Evolutionary conservation across 2,797 vertebrate species (phyloP), one percentile per base, ranked within the genome.

Genomic region (Argentina silus): DNA sequence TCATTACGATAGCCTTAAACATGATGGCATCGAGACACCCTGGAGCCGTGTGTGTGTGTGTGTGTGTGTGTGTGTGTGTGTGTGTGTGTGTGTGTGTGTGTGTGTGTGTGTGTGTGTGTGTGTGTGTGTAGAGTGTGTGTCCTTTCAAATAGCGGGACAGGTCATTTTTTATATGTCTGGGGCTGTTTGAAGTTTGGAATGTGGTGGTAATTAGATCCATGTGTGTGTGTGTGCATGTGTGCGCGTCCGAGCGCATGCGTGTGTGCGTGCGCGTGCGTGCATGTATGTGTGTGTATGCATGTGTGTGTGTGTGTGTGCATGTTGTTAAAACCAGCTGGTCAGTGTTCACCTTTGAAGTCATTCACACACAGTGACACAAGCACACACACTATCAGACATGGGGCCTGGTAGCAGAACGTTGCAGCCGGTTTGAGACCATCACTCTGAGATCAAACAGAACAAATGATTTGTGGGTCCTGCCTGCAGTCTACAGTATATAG

Each of bases 131-230:
- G 47, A 50, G 69, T 51, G 69, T 19, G 57, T 64, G 56, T 43
- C 12, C 8, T 50, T 51, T 3, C 11, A 36, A 14, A 19, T 59
- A 7, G 23, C 23, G 7, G 4, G 10, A 21, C 68, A 60, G 60
- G 1, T 61, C 71, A 75, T 78, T 60, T 51, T 79, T 69, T 78
- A 48, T 73, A 74, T 50, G 74, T 83, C 62, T 66, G 21, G 59
- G 44, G 23, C 45, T 15, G 70, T 89, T 87, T 88, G 80, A 90
- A 86, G 80, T 83, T 73, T n/a, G 66, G 75, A 86, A 76, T 73
- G 53, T 77, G 27, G 74, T 61, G 43, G 72, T 81, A 80, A 90
- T 77, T 76, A 73, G 51, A 87, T 78, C 67, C 72, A 17, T 69
- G 3, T 85, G 55, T 45, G 36, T 19, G 42, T 47, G 43, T 45